Base-by-base conservation (phyloP, 1,140 invertebrate genomes). In the Drosophila aff. region DNA sequence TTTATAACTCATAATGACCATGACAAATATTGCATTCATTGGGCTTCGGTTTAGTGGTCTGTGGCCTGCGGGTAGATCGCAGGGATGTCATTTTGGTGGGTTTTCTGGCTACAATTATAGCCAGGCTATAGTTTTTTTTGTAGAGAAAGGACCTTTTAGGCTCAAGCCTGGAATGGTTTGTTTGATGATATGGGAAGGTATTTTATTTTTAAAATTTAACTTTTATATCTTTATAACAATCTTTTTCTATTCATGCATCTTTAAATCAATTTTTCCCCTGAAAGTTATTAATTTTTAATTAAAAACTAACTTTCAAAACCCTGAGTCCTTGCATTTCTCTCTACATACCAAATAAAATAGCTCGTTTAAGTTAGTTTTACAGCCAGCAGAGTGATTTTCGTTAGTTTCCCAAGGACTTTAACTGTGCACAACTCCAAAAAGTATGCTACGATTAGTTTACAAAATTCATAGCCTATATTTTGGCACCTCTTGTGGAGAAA, bases 1-100 rank as follows among this genome's bases (percentile, higher is more conserved):
- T 89, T 89, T 89, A 89, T 89, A 89, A 83, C 84, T 81, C 84
- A 90, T 90, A 89, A 89, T 84, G 81, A 90, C 84, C 85, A 90
- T 89, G 81, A 89, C 84, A 83, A 89, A 87, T 81, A 83, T 76
- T 82, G 44, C 79, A 76, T 89, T 81, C 61, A 89, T 76, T 75
- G 64, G 43, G 43, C 40, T 46, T 40, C 28, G 53, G 49, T 31
- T 71, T 53, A 26, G 46, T 33, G 38, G 28, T 38, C 28, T 40
- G 21, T 36, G 46, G 31, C 49, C 52, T 36, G 66, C 21, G 36
- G 69, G 36, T 72, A 21, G 38, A 36, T 26, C 3, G 5, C 31
- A 58, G 41, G 18, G 28, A 18, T 43, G 44, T n/a, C 21, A 15
- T 7, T 21, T 16, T 61, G 21, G 50, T 18, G 8, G 15, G 4